Conservation (phyloP, 2,113 vertebrate genomes). For the Heteronetta atricapilla region DNA sequence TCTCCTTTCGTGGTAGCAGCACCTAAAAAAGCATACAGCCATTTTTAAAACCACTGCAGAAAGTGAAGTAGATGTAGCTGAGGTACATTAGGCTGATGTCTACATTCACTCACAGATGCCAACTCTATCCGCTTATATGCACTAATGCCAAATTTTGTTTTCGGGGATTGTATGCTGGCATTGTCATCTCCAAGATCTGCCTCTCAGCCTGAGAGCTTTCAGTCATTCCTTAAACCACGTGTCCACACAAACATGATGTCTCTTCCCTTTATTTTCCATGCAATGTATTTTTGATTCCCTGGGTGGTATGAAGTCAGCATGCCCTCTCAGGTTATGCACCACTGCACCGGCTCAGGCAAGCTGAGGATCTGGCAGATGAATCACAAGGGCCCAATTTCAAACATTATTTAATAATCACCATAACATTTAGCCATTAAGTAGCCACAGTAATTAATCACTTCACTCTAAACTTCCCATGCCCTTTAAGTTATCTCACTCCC, state of each 20-base stretch:
- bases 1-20: neutral
- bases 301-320: neutral
- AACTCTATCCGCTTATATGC: neutral
- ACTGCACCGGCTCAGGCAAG: neutral
- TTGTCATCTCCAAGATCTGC: neutral
- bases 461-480: neutral
- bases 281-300: neutral
- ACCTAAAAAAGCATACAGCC: accelerated
- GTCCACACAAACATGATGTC: neutral
- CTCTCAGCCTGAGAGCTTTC: neutral
- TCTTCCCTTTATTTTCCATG: neutral
- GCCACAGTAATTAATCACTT: neutral
- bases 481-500: accelerated
- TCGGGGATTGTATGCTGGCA: neutral
- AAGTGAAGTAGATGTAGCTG: neutral
- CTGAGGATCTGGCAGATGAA: neutral
- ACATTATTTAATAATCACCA: neutral
- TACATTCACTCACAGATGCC: neutral
- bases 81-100: neutral
- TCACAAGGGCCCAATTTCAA: neutral
- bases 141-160: neutral
- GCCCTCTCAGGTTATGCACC: accelerated
- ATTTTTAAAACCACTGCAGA: neutral
- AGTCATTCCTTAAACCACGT: neutral
- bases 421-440: neutral